Base-by-base conservation (phyloP, 2,888 invertebrate species). In the Drosophila neotestacea region DNA sequence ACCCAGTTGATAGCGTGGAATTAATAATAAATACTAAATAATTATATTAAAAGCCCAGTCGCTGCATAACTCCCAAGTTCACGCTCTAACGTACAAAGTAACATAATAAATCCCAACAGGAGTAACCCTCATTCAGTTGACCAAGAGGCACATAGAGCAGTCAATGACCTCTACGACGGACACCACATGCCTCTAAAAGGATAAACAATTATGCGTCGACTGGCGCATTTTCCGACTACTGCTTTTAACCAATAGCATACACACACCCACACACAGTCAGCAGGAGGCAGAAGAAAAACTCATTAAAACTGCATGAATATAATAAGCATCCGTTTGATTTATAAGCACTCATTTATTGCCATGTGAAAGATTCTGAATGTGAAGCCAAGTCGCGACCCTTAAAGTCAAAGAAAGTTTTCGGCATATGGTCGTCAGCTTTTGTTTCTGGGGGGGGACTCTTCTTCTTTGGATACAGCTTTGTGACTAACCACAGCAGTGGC, bases 301-400 rank as follows among this genome's bases (percentile, higher is more conserved):
- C 88, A 88, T 89, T 86, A 89, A 88, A 86, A 85, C 72, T 86
- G 86, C 88, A 89, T 89, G 86, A 86, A 88, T 88, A 88, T 85
- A 89, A 86, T 86, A 75, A 73, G 78, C 56, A 82, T 86, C 80
- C 85, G 72, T 77, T 88, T 86, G 86, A 86, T 86, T 86, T 86
- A 86, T 88, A 82, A 73, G 73, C 88, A 73, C 71, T 72, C 88
- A 89, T 87, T 78, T 85, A 81, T 75, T 70, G 61, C 65, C 78
- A 47, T 59, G 42, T 41, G 44, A 36, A 32, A 11, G 42, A 51
- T 7, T 7, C 4, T 22, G 44, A 39, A 46, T 36, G 42, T 27
- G 28, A 59, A 56, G 52, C 61, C 41, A 42, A 61, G 60, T 54
- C 56, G 72, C 66, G 68, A 76, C 82, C 78, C 77, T 59, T 48